Conservation (phyloP, 2,797 vertebrate genomes). For the Pangasius djambal region DNA sequence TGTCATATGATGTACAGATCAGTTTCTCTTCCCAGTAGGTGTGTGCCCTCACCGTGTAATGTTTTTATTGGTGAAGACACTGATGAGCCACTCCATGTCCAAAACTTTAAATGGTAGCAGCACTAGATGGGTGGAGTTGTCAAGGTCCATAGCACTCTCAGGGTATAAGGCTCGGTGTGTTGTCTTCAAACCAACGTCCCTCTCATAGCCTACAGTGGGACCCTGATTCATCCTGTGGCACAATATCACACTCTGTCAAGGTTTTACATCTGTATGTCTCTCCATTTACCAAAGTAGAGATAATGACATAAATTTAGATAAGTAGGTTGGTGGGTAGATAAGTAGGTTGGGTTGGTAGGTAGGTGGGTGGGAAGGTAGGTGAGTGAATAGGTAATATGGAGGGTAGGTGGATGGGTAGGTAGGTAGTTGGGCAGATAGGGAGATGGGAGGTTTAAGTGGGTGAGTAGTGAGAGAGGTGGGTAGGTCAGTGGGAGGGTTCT, state of each 20-base stretch:
- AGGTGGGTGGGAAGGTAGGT: background rate
- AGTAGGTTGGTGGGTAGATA: background rate
- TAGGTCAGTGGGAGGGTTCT: background rate
- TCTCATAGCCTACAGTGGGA: conserved; percentile 46
- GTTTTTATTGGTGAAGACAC: conserved; percentile 85
- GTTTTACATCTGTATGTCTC: background rate
- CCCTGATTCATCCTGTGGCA: conserved; percentile 50
- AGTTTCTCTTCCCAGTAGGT: background rate
- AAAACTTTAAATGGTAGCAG: conserved; percentile 57
- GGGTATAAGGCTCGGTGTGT: conserved; percentile 51
- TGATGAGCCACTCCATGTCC: conserved; percentile 91
- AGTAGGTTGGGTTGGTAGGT: background rate
- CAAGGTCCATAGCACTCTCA: conserved; percentile 47
- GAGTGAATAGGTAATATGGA: background rate
- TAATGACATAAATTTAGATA: background rate
- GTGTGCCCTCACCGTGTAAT: conserved; percentile 82
- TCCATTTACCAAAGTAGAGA: background rate
- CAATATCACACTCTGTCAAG: background rate
- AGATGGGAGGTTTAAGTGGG: too few relatives aligned
- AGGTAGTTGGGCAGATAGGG: background rate
- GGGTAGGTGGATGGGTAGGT: background rate
- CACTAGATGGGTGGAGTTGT: conserved; percentile 44
- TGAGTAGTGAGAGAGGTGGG: background rate
- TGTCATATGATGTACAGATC: background rate
- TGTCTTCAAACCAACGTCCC: conserved; percentile 46